phyloP scores from a whole-genome alignment of 2,797 vertebrate genomes.

The Falco naumanni region DNA sequence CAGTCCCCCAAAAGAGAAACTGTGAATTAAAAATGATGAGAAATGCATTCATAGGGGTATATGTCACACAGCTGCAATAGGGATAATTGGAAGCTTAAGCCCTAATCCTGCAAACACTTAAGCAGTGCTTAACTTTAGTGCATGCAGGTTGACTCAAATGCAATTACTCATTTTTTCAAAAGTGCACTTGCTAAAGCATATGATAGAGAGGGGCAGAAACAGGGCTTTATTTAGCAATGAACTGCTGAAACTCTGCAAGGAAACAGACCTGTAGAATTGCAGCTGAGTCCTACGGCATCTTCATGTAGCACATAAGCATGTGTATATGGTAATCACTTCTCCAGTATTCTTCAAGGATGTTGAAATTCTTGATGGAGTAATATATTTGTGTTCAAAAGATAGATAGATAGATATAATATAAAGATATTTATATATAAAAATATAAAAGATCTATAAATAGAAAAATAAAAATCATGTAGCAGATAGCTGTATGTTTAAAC shows the following conservation, averaged over 20 bases:
- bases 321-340: neutral
- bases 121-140: constrained; percentile 34
- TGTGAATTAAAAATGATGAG: constrained; percentile 34
- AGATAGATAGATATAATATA: too few species aligned
- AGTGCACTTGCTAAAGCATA: neutral
- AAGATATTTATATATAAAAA: too few species aligned
- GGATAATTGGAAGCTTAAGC: constrained; percentile 54
- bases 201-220: neutral
- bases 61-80: constrained; percentile 30
- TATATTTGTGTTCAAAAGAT: neutral
- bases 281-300: neutral
- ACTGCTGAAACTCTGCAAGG: neutral
- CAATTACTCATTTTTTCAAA: constrained; percentile 42
- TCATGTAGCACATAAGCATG: neutral
- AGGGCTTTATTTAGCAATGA: neutral
- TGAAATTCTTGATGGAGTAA: neutral
- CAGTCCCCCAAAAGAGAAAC: constrained; percentile 13
- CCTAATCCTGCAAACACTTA: constrained; percentile 53
- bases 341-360: neutral
- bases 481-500: neutral
- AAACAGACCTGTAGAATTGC: neutral
- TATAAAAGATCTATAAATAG: neutral
- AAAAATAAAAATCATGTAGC: neutral
- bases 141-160: constrained; percentile 44
- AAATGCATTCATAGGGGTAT: constrained; percentile 13